Conservation (phyloP, 2,797 vertebrate species). For the Alosa sapidissima region DNA sequence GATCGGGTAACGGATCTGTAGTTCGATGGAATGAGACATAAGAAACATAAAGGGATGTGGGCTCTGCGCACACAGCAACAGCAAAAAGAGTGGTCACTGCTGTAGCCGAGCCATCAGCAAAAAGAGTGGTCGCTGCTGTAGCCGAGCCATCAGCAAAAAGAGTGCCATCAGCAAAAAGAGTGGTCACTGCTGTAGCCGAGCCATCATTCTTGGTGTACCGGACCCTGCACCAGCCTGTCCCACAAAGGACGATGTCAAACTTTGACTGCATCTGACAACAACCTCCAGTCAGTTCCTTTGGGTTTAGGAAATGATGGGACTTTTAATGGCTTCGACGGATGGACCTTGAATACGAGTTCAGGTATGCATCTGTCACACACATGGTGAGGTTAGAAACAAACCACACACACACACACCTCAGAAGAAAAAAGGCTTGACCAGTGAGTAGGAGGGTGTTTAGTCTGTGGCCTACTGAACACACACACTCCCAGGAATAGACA, state of each 20-base stretch:
- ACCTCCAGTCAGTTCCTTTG: not conserved
- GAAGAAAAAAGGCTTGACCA: constrained; percentile 35
- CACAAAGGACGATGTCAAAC: not conserved
- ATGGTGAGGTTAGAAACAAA: not conserved
- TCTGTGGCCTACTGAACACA: constrained; percentile 60
- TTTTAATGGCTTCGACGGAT: not conserved
- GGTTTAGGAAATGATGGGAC: not conserved
- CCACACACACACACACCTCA: constrained; percentile 30
- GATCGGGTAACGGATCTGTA: no score
- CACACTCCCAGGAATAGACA: constrained; percentile 54
- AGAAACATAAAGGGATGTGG: not conserved
- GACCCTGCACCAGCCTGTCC: no score
- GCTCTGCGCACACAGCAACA: not conserved
- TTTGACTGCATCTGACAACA: not conserved
- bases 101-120: no score
- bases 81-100: not conserved
- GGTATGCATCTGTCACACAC: constrained; percentile 5
- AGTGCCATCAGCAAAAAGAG: no score
- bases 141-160: not conserved
- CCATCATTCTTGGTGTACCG: no score
- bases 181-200: no score
- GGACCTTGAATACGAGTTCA: not conserved
- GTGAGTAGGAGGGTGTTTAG: constrained; percentile 63
- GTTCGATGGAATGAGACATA: no score
- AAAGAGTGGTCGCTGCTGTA: no score